These are phyloP conservation scores for Muscicapa adusta DNA, from an alignment of 2,113 vertebrate genomes.

Conservation along the genomic window DNA sequence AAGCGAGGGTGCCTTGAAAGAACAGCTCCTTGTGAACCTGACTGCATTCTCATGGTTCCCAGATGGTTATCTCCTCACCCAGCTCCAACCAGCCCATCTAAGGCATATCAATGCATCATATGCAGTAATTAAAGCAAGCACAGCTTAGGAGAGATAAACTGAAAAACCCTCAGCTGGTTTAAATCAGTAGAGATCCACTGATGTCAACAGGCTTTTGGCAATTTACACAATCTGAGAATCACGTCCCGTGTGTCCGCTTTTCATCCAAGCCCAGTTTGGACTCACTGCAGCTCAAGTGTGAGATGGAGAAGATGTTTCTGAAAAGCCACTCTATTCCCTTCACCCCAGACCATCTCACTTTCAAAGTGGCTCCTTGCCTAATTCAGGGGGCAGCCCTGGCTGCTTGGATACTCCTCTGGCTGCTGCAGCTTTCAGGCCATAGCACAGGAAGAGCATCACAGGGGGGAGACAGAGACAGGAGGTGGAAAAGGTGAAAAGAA, in stretches of 20 bases:
- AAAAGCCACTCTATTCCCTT: not conserved
- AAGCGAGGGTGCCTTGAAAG: not conserved
- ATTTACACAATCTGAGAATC: not conserved
- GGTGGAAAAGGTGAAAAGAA: not conserved
- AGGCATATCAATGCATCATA: not conserved
- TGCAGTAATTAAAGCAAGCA: not conserved
- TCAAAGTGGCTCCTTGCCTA: not conserved
- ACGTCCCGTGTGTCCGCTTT: rapidly evolving
- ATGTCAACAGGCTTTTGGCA: not conserved
- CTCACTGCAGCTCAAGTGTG: not conserved
- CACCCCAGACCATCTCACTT: not conserved
- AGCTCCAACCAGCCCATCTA: not conserved
- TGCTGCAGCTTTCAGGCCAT: not conserved
- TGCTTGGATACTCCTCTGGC: not conserved
- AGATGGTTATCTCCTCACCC: not conserved
- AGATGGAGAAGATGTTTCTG: not conserved
- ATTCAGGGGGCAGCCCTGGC: not conserved
- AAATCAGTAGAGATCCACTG: not conserved
- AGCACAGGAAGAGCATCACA: not conserved
- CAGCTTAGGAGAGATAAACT: not conserved
- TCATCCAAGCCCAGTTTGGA: not conserved
- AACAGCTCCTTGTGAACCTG: not conserved
- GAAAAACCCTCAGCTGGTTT: not conserved
- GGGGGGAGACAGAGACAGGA: not conserved
- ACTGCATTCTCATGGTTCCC: not conserved